These are phyloP conservation scores for Manduca sexta DNA, from an alignment of 1,140 invertebrate species.

Conservation along the genomic window DNA sequence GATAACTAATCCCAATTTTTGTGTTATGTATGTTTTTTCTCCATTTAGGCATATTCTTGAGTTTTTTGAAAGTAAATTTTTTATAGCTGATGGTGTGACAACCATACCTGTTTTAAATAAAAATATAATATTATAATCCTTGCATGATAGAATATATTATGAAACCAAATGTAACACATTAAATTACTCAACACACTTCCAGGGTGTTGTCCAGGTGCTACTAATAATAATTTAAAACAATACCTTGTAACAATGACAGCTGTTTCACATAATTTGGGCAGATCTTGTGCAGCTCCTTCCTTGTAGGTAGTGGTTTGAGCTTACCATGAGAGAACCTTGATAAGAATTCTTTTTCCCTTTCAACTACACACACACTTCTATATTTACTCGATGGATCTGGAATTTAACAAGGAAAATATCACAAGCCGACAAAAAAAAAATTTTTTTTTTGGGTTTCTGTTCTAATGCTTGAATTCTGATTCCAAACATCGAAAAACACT, in stretches of 20 bases:
- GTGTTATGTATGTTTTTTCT: conserved; percentile 29
- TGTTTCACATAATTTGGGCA: conserved; percentile 31
- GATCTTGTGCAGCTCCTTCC: conserved; percentile 17
- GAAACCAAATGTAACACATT: neutral
- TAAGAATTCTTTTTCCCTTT: conserved; percentile 29
- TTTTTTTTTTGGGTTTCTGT: no score
- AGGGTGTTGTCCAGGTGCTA: no score
- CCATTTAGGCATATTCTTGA: conserved; percentile 10
- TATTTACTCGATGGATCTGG: no score
- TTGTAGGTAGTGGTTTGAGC: conserved; percentile 23
- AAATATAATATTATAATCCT: no score
- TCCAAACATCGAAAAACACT: no score
- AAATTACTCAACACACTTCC: no score
- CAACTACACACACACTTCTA: conserved; percentile 4
- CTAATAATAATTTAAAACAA: conserved; percentile 19
- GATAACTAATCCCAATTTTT: conserved; percentile 44
- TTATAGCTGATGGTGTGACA: conserved; percentile 32
- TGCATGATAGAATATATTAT: no score
- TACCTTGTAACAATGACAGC: conserved; percentile 27
- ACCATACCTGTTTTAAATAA: conserved; percentile 28
- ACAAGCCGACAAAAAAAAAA: no score
- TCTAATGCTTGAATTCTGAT: no score
- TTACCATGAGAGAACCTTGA: conserved; percentile 16
- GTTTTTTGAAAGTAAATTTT: conserved; percentile 28
- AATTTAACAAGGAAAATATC: neutral